phyloP scores from a whole-genome alignment of 2,797 vertebrate species.

The Sparidentex hasta region DNA sequence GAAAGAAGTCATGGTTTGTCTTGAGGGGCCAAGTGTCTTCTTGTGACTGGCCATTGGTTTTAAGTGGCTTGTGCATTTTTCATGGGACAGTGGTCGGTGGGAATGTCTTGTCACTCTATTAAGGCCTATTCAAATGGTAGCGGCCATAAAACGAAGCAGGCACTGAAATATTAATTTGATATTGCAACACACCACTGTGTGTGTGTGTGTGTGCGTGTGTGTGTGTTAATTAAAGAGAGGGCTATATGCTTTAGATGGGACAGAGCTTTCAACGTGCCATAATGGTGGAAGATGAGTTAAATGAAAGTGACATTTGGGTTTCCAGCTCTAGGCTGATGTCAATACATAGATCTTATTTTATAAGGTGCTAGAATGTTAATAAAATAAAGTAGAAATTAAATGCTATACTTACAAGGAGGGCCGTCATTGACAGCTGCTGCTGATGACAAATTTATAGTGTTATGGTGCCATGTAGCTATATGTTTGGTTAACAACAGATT shows the following conservation, averaged over 20 bases:
- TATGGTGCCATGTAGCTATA: neutral
- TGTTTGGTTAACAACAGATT: neutral
- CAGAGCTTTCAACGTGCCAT: slow-evolving; percentile 59
- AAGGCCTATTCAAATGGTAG: slow-evolving; percentile 83
- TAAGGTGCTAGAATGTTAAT: slow-evolving; percentile 21
- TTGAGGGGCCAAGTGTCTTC: slow-evolving; percentile 80
- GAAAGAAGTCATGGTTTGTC: slow-evolving; percentile 77
- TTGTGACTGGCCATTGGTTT: slow-evolving; percentile 84
- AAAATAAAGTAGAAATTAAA: slow-evolving; percentile 34
- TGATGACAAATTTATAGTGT: slow-evolving; percentile 9
- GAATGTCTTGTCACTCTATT: slow-evolving; percentile 86
- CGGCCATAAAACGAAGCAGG: slow-evolving; percentile 75
- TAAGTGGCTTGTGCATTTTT: slow-evolving; percentile 90
- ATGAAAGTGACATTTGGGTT: slow-evolving; percentile 61
- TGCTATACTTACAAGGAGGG: neutral
- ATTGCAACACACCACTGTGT: slow-evolving; percentile 74
- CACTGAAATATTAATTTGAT: slow-evolving; percentile 86
- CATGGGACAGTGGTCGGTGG: slow-evolving; percentile 80
- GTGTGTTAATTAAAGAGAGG: slow-evolving; percentile 83
- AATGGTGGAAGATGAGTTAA: slow-evolving; percentile 69
- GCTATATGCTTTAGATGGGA: slow-evolving; percentile 74
- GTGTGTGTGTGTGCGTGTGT: no score
- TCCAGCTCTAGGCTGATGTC: slow-evolving; percentile 41
- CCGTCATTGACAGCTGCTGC: neutral
- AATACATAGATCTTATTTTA: slow-evolving; percentile 47